phyloP scores from a whole-genome alignment of 1,140 invertebrate species.

The Plutomurus gul region DNA sequence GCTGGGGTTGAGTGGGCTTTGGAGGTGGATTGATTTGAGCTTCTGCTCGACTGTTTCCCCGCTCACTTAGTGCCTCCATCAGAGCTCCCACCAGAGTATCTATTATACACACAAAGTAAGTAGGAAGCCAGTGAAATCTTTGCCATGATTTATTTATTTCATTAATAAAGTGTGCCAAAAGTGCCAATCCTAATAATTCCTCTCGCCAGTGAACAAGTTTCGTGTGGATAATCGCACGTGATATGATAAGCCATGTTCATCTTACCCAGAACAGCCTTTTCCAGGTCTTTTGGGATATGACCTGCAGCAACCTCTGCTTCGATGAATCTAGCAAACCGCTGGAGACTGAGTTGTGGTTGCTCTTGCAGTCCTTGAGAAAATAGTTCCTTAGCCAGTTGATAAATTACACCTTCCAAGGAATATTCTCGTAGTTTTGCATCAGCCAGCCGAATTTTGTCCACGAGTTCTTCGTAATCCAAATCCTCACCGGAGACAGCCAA shows the following conservation, averaged over 20 bases:
- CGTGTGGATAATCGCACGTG: neutral
- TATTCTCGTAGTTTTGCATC: slow-evolving; percentile 73
- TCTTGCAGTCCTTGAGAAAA: slow-evolving; percentile 60
- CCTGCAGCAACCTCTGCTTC: slow-evolving; percentile 71
- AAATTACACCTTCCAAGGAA: slow-evolving; percentile 74
- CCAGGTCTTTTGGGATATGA: slow-evolving; percentile 68
- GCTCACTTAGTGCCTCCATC: slow-evolving; percentile 70
- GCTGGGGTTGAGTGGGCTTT: neutral
- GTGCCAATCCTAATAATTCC: neutral
- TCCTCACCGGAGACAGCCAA: slow-evolving; percentile 53
- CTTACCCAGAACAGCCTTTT: slow-evolving; percentile 73
- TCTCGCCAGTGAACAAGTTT: neutral
- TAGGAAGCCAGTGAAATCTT: neutral
- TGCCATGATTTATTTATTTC: neutral
- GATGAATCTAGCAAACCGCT: slow-evolving; percentile 71
- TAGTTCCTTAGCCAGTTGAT: slow-evolving; percentile 75
- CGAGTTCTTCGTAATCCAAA: slow-evolving; percentile 64
- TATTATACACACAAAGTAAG: slow-evolving; percentile 53
- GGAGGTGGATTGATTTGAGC: slow-evolving; percentile 10
- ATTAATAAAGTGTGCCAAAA: slow-evolving; percentile 54
- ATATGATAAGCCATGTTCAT: neutral
- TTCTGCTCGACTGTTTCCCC: slow-evolving; percentile 59
- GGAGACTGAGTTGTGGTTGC: slow-evolving; percentile 61
- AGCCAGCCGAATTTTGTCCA: slow-evolving; percentile 65
- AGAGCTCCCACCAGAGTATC: slow-evolving; percentile 72